phyloP scores from a whole-genome alignment of 2,113 vertebrate species.

The Speoplatyrhinus poulsoni region DNA sequence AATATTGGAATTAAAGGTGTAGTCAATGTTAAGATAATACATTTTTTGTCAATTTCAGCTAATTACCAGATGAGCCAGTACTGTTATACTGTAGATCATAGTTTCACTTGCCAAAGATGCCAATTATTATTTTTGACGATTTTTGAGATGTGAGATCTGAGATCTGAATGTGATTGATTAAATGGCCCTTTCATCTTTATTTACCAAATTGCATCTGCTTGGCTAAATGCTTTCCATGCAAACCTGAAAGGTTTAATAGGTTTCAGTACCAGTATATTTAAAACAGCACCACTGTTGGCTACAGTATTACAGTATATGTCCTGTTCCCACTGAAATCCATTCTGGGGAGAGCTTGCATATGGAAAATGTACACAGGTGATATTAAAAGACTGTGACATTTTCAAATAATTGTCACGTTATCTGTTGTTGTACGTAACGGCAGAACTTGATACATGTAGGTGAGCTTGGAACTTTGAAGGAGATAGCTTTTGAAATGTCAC shows the following conservation, averaged over 20 bases:
- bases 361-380: conserved; percentile 50
- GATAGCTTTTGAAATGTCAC: conserved; percentile 77
- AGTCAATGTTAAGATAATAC: too few species aligned
- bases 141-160: too few species aligned
- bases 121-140: too few species aligned
- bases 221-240: not conserved
- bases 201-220: not conserved
- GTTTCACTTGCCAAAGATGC: too few species aligned
- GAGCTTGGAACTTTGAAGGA: conserved; percentile 69
- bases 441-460: conserved; percentile 46
- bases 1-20: too few species aligned
- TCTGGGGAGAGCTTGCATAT: conserved; percentile 29
- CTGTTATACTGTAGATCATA: too few species aligned
- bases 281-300: too few species aligned
- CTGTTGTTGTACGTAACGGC: conserved; percentile 55
- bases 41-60: too few species aligned
- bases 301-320: too few species aligned
- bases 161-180: too few species aligned
- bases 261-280: not conserved
- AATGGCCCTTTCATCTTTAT: too few species aligned
- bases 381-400: conserved; percentile 69
- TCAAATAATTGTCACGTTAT: conserved; percentile 69
- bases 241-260: conserved; percentile 2
- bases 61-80: too few species aligned
- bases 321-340: conserved; percentile 19